These are phyloP conservation scores for Adelphocoris suturalis DNA, from an alignment of 2,888 invertebrate species.

Conservation along the genomic window DNA sequence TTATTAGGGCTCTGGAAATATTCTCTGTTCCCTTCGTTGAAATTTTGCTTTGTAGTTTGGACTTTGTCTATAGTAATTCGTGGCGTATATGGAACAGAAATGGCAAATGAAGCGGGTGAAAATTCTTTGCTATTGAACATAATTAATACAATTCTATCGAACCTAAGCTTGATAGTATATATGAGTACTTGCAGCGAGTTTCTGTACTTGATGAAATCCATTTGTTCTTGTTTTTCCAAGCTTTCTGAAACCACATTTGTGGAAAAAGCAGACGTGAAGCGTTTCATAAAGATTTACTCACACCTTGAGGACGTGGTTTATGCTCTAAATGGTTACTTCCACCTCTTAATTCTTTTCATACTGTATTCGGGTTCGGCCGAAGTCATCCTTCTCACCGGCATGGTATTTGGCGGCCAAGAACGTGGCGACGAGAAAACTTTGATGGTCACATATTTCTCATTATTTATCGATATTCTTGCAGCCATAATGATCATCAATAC, in stretches of 20 bases:
- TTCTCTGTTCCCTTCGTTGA: not conserved
- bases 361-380: not conserved
- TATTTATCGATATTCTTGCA: not conserved
- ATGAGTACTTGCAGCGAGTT: not conserved
- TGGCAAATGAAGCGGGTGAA: not conserved
- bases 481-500: not conserved
- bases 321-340: not conserved
- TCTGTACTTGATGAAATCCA: not conserved
- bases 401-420: not conserved
- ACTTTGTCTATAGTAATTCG: not conserved
- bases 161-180: not conserved
- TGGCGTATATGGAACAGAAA: not conserved
- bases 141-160: not conserved
- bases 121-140: not conserved
- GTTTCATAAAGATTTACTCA: constrained; percentile 11
- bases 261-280: not conserved
- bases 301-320: not conserved
- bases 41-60: not conserved
- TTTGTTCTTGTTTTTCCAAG: not conserved
- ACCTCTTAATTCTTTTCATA: not conserved
- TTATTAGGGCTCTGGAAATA: not conserved
- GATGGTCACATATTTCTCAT: not conserved
- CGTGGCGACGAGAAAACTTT: not conserved
- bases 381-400: not conserved
- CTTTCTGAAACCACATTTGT: not conserved